Base-by-base conservation (phyloP, 2,888 invertebrate genomes). In the Leptopterna dolabrata region DNA sequence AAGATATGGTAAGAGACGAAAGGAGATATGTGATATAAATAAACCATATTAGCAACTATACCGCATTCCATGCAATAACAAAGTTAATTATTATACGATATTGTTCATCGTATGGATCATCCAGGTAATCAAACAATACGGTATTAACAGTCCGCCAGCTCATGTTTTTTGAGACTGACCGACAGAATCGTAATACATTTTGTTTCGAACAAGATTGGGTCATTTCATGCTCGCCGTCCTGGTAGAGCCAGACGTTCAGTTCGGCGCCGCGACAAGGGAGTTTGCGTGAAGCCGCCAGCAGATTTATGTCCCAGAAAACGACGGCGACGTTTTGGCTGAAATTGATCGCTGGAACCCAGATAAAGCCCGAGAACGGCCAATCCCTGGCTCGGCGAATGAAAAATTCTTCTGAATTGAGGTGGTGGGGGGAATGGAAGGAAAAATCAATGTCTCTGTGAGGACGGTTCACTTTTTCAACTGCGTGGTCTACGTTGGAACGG, bases 381-480 rank as follows among this genome's bases (percentile, higher is more conserved):
- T 19, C 63, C 63, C 63, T 24, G 27, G 24, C 24, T 63, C 63
- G 13, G 63, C 24, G 24, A 63, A 63, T 24, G 63, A 24, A 63
- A 19, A 63, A 63, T 63, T 24, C 13, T 19, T 63, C 11, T 63
- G 63, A 24, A 63, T 27, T 9, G 24, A 6, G 27, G n/a, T 27
- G 0, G 27, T 1, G 63, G 7, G 24, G 24, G 63, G 63, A 24
- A 0, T 9, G 73, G 36, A 13, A 29, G 29, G n/a, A 73, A 71
- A 71, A 73, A 73, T 73, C 73, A 36, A 73, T 73, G 73, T 41
- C 73, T 41, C 73, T 16, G 73, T 41, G 16, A 41, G 73, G 41
- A 73, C 73, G 30, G n/a, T 16, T 19, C 36, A 14, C 16, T 73
- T 73, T 73, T 36, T 36, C 41, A 30, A 73, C 41, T 73, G 73